phyloP scores from a whole-genome alignment of 2,797 vertebrate genomes.

The Aselliscus stoliczkanus region DNA sequence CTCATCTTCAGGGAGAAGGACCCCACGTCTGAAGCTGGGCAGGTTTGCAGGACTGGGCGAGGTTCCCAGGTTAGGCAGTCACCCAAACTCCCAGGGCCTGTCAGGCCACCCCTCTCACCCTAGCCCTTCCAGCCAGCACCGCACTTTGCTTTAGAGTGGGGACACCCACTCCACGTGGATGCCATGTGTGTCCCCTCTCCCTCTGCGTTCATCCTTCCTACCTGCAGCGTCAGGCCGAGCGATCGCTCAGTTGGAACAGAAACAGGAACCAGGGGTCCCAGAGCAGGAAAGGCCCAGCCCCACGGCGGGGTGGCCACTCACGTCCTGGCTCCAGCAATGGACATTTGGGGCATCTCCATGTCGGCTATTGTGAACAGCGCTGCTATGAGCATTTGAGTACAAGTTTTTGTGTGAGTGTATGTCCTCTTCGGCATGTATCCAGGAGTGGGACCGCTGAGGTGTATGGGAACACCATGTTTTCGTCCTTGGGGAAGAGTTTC shows the following conservation, averaged over 20 bases:
- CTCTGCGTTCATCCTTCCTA: accelerated
- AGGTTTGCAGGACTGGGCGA: accelerated
- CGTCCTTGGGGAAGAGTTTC: background rate
- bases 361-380: background rate
- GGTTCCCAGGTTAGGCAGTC: background rate
- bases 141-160: too few relatives aligned
- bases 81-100: background rate
- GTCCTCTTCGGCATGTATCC: background rate
- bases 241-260: background rate
- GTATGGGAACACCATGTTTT: too few relatives aligned
- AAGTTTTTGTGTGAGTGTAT: background rate
- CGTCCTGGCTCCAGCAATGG: background rate
- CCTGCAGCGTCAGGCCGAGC: accelerated
- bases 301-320: accelerated
- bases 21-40: background rate
- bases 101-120: too few relatives aligned
- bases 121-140: too few relatives aligned
- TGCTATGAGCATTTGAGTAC: background rate
- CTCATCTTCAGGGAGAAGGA: background rate
- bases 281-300: background rate
- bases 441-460: background rate
- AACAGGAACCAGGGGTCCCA: background rate
- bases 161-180: accelerated
- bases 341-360: background rate
- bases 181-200: background rate